A percentile compares a stretch with the other conserved stretches of the same genome.
Conservation (phyloP, 2,113 vertebrate genomes). For the Equus przewalskii region DNA sequence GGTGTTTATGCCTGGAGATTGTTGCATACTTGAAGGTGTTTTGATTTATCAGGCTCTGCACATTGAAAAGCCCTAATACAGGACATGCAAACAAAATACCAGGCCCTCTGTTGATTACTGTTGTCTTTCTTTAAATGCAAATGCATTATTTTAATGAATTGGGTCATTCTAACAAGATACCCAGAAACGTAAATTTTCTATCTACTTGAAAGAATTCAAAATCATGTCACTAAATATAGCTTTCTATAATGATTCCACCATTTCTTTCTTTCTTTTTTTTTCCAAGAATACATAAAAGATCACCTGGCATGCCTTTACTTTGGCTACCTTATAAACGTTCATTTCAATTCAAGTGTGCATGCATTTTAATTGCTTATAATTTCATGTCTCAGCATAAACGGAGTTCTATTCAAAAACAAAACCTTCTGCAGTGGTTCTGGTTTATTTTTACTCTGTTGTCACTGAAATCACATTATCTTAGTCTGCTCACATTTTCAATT, state of each 20-base stretch:
- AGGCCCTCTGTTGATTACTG: background rate
- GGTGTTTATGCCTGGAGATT: background rate
- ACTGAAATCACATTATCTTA: background rate
- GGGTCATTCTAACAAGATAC: background rate
- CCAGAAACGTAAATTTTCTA: background rate
- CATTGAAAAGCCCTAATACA: background rate
- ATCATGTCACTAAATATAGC: background rate
- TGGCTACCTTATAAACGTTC: background rate
- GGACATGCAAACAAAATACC: background rate
- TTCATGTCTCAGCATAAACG: background rate
- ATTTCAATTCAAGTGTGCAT: constrained; percentile 23
- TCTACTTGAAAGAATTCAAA: background rate
- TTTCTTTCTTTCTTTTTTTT: background rate
- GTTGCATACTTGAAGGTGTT: background rate
- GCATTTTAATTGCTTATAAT: constrained; percentile 60
- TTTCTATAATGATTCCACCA: background rate
- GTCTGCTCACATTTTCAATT: background rate
- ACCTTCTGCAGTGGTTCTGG: background rate
- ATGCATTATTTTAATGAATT: background rate
- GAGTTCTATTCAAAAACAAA: constrained; percentile 36
- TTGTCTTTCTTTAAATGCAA: background rate
- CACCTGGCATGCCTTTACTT: background rate
- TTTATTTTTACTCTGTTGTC: background rate
- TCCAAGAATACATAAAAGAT: constrained; percentile 57
- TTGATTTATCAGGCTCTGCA: background rate